Base-by-base conservation (phyloP, 2,797 vertebrate species). In the Centroberyx gerrardi region DNA sequence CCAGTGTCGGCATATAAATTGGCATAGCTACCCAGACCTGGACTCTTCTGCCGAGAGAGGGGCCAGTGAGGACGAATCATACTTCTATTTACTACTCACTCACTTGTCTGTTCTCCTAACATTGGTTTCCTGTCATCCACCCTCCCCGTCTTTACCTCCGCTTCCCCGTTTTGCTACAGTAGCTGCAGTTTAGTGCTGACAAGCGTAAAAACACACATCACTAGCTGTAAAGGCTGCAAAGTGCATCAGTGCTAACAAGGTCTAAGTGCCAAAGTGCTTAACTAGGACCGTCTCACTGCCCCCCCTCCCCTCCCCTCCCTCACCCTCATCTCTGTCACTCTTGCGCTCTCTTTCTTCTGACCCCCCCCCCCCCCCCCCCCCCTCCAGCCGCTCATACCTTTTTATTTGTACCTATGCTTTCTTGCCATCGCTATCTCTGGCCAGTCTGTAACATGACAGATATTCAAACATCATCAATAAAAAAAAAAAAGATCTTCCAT, bases 211-310 rank as follows among this genome's bases (percentile, higher is more conserved):
- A 90, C 82, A 90, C 74, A 80, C 87, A 85, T 87, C 83, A 65
- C 61, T 72, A 59, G 80, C 85, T 92, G 90, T 92, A 87, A 86
- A 68, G 81, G 74, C 88, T 74, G 81, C 84, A 81, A 87, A 90
- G 85, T 88, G 87, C 92, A 92, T 92, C 91, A 81, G 77, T 86
- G 80, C 90, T 94, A 94, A 95, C 91, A 90, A 95, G 92, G 87
- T 88, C 84, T 90, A 90, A 92, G 92, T 89, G 83, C 88, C 90
- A 91, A 93, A 96, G 96, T 92, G 91, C 87, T 94, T 93, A 80
- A 94, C 87, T 88, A 92, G 91, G 91, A 92, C 90, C 87, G 93
- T 89, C 83, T 90, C 86, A 81, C 86, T 29, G 49, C 49, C 36
- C n/a, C 66, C 53, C 54, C 74, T 63, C 55, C 64, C 77, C 67